These are phyloP conservation scores for Pogonomyrmex californicus DNA, from an alignment of 1,140 invertebrate species.

Conservation along the genomic window DNA sequence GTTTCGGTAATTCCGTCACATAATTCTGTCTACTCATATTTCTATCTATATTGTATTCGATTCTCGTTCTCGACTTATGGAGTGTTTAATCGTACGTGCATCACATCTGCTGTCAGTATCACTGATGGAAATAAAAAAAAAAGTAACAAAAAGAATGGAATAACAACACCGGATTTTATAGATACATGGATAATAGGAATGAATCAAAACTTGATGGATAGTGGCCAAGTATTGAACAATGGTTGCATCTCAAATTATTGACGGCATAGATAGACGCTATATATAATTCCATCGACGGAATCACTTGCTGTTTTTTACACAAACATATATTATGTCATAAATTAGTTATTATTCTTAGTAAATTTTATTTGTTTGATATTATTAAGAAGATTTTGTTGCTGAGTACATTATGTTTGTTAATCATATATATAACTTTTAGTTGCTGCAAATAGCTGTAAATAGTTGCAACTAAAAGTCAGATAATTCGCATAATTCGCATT, in stretches of 20 bases:
- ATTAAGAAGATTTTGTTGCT: background rate
- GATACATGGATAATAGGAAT: conserved; percentile 22
- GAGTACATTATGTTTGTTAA: background rate
- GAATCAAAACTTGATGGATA: conserved; percentile 37
- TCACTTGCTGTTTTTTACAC: conserved; percentile 14
- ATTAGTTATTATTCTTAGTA: background rate
- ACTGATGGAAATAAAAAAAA: conserved; percentile 15
- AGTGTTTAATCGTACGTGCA: conserved; percentile 24
- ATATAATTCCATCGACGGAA: conserved; percentile 5
- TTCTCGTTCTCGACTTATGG: background rate
- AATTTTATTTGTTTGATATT: conserved; percentile 20
- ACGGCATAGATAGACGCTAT: conserved; percentile 6
- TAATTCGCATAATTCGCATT: background rate
- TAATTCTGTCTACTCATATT: background rate
- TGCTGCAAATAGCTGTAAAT: background rate
- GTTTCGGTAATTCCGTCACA: background rate
- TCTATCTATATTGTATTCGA: background rate
- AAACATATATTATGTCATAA: background rate
- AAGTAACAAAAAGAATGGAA: background rate
- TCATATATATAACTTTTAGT: background rate
- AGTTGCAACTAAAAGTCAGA: background rate
- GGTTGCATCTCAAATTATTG: conserved; percentile 19
- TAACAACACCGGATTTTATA: conserved; percentile 24
- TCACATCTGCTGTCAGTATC: conserved; percentile 6
- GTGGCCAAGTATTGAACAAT: conserved; percentile 20